These are phyloP conservation scores for Amaurobius ferox DNA, from an alignment of 2,888 invertebrate species.

Conservation along the genomic window DNA sequence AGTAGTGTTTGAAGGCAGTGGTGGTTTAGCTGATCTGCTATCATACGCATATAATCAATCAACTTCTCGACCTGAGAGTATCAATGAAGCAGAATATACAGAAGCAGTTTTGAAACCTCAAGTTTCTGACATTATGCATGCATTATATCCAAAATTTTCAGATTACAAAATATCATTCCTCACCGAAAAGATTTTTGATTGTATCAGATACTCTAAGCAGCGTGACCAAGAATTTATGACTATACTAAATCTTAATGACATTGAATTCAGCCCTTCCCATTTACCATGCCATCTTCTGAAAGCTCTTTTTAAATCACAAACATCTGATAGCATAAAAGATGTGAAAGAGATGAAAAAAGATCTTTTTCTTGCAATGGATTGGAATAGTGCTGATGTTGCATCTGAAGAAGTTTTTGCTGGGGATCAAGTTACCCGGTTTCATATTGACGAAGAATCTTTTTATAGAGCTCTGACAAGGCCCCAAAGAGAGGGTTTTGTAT, in stretches of 20 bases:
- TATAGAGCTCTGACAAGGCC: slow-evolving; percentile 76
- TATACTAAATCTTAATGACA: slow-evolving; percentile 20
- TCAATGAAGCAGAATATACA: slow-evolving; percentile 32
- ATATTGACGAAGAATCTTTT: slow-evolving; percentile 76
- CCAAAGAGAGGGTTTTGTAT: slow-evolving; percentile 77
- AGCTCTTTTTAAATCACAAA: slow-evolving; percentile 30
- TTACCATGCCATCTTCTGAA: slow-evolving; percentile 17
- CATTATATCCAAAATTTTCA: neutral
- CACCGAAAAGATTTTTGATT: slow-evolving; percentile 31
- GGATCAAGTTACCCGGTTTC: slow-evolving; percentile 74
- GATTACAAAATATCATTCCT: slow-evolving; percentile 8
- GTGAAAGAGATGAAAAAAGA: slow-evolving; percentile 75
- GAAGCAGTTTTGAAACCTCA: slow-evolving; percentile 45
- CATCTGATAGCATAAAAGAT: neutral
- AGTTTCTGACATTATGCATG: slow-evolving; percentile 19
- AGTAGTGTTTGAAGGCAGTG: slow-evolving; percentile 36
- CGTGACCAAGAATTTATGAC: slow-evolving; percentile 34
- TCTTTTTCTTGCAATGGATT: slow-evolving; percentile 77
- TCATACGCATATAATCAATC: slow-evolving; percentile 26
- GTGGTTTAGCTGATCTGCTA: slow-evolving; percentile 43
- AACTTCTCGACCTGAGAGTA: slow-evolving; percentile 6
- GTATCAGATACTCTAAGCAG: slow-evolving; percentile 37
- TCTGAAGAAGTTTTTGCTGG: slow-evolving; percentile 76
- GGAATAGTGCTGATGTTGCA: slow-evolving; percentile 78
- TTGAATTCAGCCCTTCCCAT: neutral